Base-by-base conservation (phyloP, 2,888 invertebrate species). In the Antheraea yamamai region DNA sequence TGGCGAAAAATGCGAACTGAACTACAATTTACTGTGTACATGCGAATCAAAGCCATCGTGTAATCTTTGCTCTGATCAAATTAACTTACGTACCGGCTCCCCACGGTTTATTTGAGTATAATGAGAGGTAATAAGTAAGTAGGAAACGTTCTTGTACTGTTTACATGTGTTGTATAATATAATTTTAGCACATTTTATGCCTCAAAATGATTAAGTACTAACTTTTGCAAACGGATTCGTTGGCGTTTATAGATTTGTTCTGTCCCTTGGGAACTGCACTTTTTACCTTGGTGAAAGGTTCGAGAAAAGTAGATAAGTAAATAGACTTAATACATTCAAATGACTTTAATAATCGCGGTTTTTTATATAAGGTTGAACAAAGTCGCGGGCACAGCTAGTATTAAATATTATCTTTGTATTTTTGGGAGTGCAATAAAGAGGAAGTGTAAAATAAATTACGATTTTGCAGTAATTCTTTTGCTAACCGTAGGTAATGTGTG, bases 21-120 rank as follows among this genome's bases (percentile, higher is more conserved):
- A 52, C 52, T 23, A 61, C 55, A 8, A 61, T 61, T 61, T 8
- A 79, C 75, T 78, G 74, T 79, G 78, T 79, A 47, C 72, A 39
- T 68, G 73, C 52, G 80, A 75, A 75, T 20, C 55, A 26, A 51
- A 35, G 30, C 58, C 30, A 73, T 61, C 52, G 58, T 77, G 83
- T 89, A 88, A 92, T 91, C 92, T 90, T 78, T 80, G 81, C 81
- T 81, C 80, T 81, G 87, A 92, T 92, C 92, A 91, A 92, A 91
- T 91, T 90, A 91, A 88, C 87, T 88, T 85, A 87, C 85, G 84
- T 82, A 80, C 82, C 86, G 81, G 82, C 84, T 84, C 84, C 84
- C 85, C 82, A 82, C 81, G 83, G 86, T 88, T 90, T 90, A 89
- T 88, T 88, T 89, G 82, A 88, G 85, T 85, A 89, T 91, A 91